phyloP scores from a whole-genome alignment of 2,113 vertebrate species.

The Zapornia atra region DNA sequence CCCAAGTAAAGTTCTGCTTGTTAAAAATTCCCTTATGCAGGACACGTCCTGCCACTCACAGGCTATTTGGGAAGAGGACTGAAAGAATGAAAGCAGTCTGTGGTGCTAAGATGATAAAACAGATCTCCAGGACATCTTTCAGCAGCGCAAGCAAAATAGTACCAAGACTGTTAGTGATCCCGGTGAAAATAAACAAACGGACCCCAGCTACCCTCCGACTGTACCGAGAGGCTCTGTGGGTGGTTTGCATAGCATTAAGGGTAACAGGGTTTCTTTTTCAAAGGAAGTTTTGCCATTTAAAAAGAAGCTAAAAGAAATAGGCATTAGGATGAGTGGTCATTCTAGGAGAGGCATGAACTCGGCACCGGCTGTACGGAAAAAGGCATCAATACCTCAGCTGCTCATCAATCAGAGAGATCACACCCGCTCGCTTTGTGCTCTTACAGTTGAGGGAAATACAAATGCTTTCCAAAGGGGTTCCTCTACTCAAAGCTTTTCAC shows the following conservation, averaged over 20 bases:
- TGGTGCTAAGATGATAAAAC: slow-evolving; percentile 32
- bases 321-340: neutral
- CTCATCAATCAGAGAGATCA: slow-evolving; percentile 30
- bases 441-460: neutral
- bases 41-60: neutral
- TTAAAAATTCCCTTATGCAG: neutral
- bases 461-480: neutral
- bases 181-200: slow-evolving; percentile 30
- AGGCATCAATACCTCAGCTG: slow-evolving; percentile 32
- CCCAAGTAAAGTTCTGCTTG: neutral
- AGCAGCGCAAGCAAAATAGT: slow-evolving; percentile 12
- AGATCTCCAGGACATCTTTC: slow-evolving; percentile 53
- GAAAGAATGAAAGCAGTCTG: neutral
- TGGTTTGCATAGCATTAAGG: slow-evolving; percentile 36
- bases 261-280: slow-evolving; percentile 18
- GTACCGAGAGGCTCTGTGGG: slow-evolving; percentile 27
- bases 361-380: neutral
- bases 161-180: neutral
- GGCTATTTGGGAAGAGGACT: neutral
- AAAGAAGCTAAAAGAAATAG: neutral
- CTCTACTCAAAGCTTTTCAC: neutral
- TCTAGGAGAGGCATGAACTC: slow-evolving; percentile 4
- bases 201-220: neutral
- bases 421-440: neutral
- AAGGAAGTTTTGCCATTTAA: neutral